Evolutionary conservation across 2,888 invertebrate species (phyloP), one percentile per base, ranked within the genome.

Genomic region (Clepsis dumicolana): DNA sequence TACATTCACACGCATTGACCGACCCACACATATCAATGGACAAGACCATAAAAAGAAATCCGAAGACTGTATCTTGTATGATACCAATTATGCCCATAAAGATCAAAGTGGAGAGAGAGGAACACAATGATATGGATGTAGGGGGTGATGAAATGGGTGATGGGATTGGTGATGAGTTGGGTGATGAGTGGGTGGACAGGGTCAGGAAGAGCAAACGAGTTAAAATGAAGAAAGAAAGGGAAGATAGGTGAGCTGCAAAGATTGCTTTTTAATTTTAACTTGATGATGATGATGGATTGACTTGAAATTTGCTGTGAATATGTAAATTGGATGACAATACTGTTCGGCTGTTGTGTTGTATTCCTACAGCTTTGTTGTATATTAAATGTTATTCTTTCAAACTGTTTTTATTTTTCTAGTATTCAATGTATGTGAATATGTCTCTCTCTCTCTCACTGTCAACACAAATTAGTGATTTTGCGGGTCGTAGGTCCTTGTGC

Each of bases 171-270:
- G 54, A 24, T 25, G 1, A n/a, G n/a, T n/a, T 29, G 14, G 53
- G 24, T n/a, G 52, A 27, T 16, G 59, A 41, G 4, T 67, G 67
- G 67, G 56, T 50, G 2, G 38, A 59, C 2, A 54, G 21, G 7
- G 56, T 57, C 2, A 50, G 38, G 29, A 56, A 50, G 29, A 67
- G 56, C 35, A 61, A n/a, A 14, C 50, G 62, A 24, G 10, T 61
- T 10, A 66, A 66, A 18, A 35, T 69, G 54, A 71, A 67, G 38
- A 70, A 61, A 44, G 61, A 65, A 54, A 59, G 44, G 44, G 66
- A 29, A 57, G 66, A 68, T 25, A 65, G 70, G 71, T 73, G 60
- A 57, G 63, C 48, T 38, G 44, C 24, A 16, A 14, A 44, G 16
- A 41, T 10, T 61, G 18, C 35, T 25, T 38, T 27, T 25, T 52